phyloP scores from a whole-genome alignment of 2,113 vertebrate species.

The Tachysurus vachellii region DNA sequence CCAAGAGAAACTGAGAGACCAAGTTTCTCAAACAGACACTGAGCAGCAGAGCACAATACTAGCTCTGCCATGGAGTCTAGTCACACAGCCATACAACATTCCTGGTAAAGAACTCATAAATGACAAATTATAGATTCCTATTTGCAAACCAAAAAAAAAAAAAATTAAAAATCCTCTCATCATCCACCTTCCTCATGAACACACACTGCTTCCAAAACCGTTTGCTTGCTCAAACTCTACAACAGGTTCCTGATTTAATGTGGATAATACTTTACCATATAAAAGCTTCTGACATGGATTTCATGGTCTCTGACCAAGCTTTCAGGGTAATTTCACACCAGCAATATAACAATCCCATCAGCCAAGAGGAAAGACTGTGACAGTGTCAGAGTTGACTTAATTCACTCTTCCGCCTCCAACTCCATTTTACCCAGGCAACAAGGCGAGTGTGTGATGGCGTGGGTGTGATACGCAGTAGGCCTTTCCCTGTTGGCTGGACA shows the following conservation, averaged over 20 bases:
- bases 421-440: conserved; percentile 73
- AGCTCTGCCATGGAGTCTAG: background rate
- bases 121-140: background rate
- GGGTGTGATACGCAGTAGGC: conserved; percentile 52
- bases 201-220: background rate
- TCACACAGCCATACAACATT: background rate
- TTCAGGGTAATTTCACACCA: conserved; percentile 64
- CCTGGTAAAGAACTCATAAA: background rate
- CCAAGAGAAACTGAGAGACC: conserved; percentile 3
- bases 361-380: conserved; percentile 64
- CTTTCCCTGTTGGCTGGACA: conserved; percentile 68
- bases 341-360: conserved; percentile 60
- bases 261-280: conserved; percentile 36
- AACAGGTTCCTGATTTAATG: conserved; percentile 27
- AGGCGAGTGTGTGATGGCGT: conserved; percentile 63
- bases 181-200: too few relatives aligned
- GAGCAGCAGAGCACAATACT: conserved; percentile 18
- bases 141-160: background rate
- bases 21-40: conserved; percentile 6
- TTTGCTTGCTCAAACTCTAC: conserved; percentile 44
- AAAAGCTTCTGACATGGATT: conserved; percentile 55
- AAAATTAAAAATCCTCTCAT: background rate
- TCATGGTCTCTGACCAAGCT: conserved; percentile 55
- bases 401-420: conserved; percentile 64
- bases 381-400: conserved; percentile 68